Base-by-base conservation (phyloP, 1,140 invertebrate species). In the Ylistrum balloti region DNA sequence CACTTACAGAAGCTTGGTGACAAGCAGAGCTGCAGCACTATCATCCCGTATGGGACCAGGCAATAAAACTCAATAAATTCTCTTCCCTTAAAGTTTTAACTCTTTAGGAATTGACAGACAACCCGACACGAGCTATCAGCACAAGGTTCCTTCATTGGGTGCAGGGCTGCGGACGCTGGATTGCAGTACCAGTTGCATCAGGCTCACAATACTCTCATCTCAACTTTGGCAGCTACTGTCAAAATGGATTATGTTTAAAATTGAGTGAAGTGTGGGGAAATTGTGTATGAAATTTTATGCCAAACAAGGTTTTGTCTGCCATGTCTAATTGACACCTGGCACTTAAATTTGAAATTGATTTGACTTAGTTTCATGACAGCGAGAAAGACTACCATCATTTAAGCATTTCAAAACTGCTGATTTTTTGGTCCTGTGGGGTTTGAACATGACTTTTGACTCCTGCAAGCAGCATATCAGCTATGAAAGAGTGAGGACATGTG, bases 291-390 rank as follows among this genome's bases (percentile, higher is more conserved):
- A 74, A 74, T 74, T 74, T 74, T 74, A 74, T 74, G 56, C 56
- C 56, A 74, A 74, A 74, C 56, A 74, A 74, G 56, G 56, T 74
- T 74, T 74, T 74, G 56, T 74, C 56, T 74, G 56, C 56, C 56
- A 9, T n/a, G 56, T 74, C 56, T 74, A 74, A 74, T 74, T 74
- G 56, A 74, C 56, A 74, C 56, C 56, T 74, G 56, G 56, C 56
- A 74, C 56, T 74, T 74, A n/a, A 74, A 74, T 74, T 74, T 74
- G 56, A 74, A 74, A 74, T 74, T 74, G 56, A 74, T 74, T 74
- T 74, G 56, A 74, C 56, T 74, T 74, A n/a, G 56, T 74, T 74
- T 74, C 56, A 74, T 74, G 56, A 74, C 56, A 74, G 20, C 56
- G 3, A 28, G 56, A 74, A 74, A 5, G 56, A 74, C 56, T n/a